A percentile compares a stretch with the other conserved stretches of the same genome.
Conservation (phyloP, 1,140 invertebrate genomes). For the Triops longicaudatus region DNA sequence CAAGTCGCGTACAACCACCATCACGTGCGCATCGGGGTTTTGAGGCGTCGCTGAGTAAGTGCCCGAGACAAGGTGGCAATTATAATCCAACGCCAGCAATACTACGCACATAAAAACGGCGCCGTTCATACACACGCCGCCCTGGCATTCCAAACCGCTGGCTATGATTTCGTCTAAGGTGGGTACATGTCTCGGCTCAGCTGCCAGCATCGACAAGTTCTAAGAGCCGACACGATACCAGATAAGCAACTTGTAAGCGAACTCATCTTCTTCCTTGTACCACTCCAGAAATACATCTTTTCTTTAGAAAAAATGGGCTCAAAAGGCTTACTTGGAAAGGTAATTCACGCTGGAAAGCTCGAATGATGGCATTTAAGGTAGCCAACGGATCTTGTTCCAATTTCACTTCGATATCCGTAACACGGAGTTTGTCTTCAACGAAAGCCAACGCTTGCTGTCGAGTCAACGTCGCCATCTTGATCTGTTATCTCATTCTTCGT, state of each 20-base stretch:
- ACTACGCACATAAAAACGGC: conserved; percentile 1
- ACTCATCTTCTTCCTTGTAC: not conserved
- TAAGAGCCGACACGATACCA: not conserved
- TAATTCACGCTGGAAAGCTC: conserved; percentile 3
- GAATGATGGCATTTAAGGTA: not conserved
- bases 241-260: not conserved
- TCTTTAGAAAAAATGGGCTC: not conserved
- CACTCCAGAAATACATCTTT: not conserved
- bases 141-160: not conserved
- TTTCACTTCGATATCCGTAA: not conserved
- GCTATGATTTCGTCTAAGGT: not conserved
- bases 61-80: not conserved
- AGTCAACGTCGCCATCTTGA: not conserved
- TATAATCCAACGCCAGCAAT: not conserved
- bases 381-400: conserved; percentile 3
- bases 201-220: not conserved
- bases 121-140: not conserved
- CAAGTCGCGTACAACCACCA: not conserved
- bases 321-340: not conserved
- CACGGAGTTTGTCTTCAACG: not conserved
- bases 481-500: conserved; percentile 2
- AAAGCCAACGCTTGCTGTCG: conserved; percentile 5
- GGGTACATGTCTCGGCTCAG: not conserved
- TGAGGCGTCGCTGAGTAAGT: not conserved
- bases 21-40: conserved; percentile 4